Base-by-base conservation (phyloP, 2,113 vertebrate species). In the Rostratula benghalensis region DNA sequence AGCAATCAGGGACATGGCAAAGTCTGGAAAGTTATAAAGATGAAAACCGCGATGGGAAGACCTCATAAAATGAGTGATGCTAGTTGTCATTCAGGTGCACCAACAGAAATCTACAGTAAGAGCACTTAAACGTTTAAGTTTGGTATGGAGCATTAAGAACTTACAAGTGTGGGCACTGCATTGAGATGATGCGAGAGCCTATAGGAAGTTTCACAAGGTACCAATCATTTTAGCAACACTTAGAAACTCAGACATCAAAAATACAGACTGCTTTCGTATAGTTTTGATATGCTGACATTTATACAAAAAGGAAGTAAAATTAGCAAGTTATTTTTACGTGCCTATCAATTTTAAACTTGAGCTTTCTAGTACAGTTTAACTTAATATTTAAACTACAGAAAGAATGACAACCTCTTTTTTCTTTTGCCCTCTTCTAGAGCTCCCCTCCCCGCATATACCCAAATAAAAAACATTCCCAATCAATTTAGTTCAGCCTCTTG, bases 401-500 rank as follows among this genome's bases (percentile, higher is more conserved):
- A 91, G 86, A 96, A 95, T 41, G 43, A 94, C 46, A 94, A 71
- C 4, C 12, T 64, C 78, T 91, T 82, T 92, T 74, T 90, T 21
- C 46, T 21, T 78, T 57, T 7, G 2, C 21, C 13, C 46, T 85
- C 43, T 27, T 84, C 59, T 59, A 78, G n/a, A 31, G n/a, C 31
- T 30, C 74, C 16, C 25, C 59, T 11, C 33, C 5, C 46, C 87
- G 59, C 48, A 88, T 6, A 54, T 24, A 90, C 4, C 4, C 33
- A 92, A 43, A 14, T 37, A 35, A 53, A 79, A 91, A 91, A 96
- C 90, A 89, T 65, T 95, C 48, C 65, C 96, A 98, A 99, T 99
- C 99, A 98, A 97, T 98, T 98, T 99, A 98, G 98, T 99, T 99
- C 99, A 99, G 98, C 99, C 98, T 98, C 94, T 98, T 97, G 97